Evolutionary conservation across 2,113 vertebrate species (phyloP), one percentile per base, ranked within the genome.

Genomic region (Oplegnathus fasciatus): DNA sequence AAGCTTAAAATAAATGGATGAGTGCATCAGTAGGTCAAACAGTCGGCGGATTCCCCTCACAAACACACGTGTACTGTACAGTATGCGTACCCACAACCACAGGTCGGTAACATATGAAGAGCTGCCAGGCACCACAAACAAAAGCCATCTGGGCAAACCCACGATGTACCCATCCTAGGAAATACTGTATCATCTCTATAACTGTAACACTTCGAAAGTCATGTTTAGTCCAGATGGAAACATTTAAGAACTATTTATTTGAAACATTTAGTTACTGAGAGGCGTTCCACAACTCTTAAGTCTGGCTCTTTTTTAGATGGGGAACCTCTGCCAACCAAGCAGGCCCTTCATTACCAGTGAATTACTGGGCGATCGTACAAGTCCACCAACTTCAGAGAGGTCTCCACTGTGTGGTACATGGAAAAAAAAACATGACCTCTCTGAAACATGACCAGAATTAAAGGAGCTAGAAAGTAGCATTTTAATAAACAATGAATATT

Each of bases 61-160:
- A 70, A 55, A 75, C 57, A 68, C 55, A 62, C 22, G 30, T 82
- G 65, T 54, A n/a, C n/a, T n/a, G n/a, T n/a, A n/a, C n/a, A n/a
- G n/a, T n/a, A 37, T 30, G 57, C 24, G 14, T 26, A 50, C 28
- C 26, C 68, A 58, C 48, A 66, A 74, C 40, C 84, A 80, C 75
- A 64, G 44, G 37, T 71, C 15, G 28, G 66, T 60, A 50, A 37
- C 44, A 48, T 9, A 68, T 34, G 69, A 82, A 71, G 68, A 70
- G 52, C 26, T 79, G 48, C 84, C 80, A 83, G 82, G 24, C 66
- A 79, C 74, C 74, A 80, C 72, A 78, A 82, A 84, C 84, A 58
- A 50, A 83, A 83, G 14, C 75, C 84, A 86, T 87, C 88, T 86
- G 86, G 61, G 44, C 62, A 37, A 78, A 79, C 30, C 81, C 68